These are phyloP conservation scores for Paramormyrops kingsleyae DNA, from an alignment of 2,113 vertebrate genomes.

Conservation along the genomic window DNA sequence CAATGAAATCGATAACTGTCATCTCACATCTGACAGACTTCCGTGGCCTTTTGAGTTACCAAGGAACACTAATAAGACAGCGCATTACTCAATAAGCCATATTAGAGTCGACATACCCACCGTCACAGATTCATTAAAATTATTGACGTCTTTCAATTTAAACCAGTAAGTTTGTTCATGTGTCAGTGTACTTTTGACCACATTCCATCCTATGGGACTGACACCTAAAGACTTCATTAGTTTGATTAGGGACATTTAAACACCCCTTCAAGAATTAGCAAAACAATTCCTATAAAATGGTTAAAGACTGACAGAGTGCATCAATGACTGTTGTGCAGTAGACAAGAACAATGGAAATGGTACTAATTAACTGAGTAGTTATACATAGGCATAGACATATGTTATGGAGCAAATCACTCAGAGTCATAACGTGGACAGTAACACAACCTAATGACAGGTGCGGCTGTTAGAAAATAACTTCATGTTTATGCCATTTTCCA, in stretches of 20 bases:
- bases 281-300: neutral
- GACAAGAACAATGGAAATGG: neutral
- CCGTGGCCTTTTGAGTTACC: conserved; percentile 23
- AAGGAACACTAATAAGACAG: neutral
- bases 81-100: conserved; percentile 18
- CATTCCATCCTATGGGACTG: conserved; percentile 15
- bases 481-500: conserved; percentile 34
- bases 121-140: conserved; percentile 43
- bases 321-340: neutral
- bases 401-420: neutral
- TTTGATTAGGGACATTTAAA: neutral
- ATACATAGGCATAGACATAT: neutral
- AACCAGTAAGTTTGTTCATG: neutral
- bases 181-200: neutral
- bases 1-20: conserved; percentile 32
- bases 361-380: neutral
- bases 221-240: conserved; percentile 11
- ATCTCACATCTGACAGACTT: conserved; percentile 31
- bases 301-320: neutral
- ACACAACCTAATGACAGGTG: neutral
- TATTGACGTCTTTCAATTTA: conserved; percentile 26
- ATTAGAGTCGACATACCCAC: conserved; percentile 17
- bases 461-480: neutral
- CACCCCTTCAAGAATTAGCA: neutral
- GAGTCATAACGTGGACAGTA: neutral